Conservation (phyloP, 2,888 invertebrate species). For the Siphlonurus alternatus region DNA sequence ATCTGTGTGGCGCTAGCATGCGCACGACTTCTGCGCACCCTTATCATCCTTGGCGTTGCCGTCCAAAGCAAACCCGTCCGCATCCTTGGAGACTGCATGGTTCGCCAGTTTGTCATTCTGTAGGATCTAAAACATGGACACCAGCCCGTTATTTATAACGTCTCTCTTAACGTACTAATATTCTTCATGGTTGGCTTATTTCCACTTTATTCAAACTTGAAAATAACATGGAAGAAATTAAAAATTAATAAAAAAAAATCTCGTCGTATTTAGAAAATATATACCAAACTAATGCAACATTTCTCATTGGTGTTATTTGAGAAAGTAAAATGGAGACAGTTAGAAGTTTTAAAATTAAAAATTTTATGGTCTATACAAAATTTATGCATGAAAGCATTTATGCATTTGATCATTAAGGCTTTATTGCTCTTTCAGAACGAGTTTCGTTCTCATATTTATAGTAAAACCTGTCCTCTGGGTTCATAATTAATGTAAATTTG, state of each 20-base stretch:
- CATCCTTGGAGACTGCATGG: constrained; percentile 41
- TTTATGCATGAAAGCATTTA: no score
- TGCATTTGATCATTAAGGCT: no score
- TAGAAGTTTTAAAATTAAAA: not conserved
- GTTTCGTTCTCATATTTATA: no score
- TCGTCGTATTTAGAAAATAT: constrained; percentile 6
- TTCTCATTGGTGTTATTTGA: no score
- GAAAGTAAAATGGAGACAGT: no score
- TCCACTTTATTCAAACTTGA: not conserved
- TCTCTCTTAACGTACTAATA: no score
- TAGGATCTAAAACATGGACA: constrained; percentile 41
- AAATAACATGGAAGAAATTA: constrained; percentile 3
- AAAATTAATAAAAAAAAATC: constrained; percentile 5
- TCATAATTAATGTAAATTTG: no score
- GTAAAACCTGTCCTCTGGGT: no score
- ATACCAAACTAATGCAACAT: not conserved
- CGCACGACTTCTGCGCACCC: constrained; percentile 32
- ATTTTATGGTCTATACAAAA: no score
- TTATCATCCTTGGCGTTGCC: constrained; percentile 17
- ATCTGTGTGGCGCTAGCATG: constrained; percentile 38
- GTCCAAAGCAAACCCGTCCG: constrained; percentile 49
- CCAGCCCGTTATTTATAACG: no score
- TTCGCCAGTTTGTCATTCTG: constrained; percentile 57
- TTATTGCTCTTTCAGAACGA: no score
- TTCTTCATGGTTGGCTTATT: no score